These are phyloP conservation scores for Pelvicachromis taeniatus DNA, from an alignment of 2,113 vertebrate genomes.

Conservation along the genomic window DNA sequence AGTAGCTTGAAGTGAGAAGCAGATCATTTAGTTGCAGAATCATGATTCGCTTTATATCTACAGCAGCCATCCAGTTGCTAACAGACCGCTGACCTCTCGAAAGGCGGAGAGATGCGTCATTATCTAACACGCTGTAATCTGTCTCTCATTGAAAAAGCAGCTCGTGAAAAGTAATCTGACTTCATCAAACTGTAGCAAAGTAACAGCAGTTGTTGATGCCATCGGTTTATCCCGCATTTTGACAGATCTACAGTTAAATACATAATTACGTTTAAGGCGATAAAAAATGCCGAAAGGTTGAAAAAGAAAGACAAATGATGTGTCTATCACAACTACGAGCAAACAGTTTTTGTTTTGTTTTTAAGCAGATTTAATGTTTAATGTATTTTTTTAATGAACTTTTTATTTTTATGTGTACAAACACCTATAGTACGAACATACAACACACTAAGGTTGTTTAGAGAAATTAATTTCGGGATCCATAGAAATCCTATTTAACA, in stretches of 20 bases:
- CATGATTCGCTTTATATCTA: neutral
- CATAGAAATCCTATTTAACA: neutral
- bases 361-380: neutral
- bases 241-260: neutral
- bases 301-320: neutral
- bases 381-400: neutral
- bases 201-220: neutral
- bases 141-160: neutral
- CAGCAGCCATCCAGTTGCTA: neutral
- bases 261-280: neutral
- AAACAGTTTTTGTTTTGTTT: neutral
- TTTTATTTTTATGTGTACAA: neutral
- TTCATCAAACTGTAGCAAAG: neutral
- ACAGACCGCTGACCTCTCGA: neutral
- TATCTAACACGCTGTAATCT: neutral
- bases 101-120: neutral
- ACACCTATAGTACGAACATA: neutral
- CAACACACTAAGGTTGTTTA: fast-evolving
- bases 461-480: neutral
- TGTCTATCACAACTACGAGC: neutral
- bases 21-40: neutral
- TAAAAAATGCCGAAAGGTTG: neutral
- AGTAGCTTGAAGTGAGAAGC: neutral
- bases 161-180: neutral
- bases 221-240: neutral